phyloP scores from a whole-genome alignment of 2,113 vertebrate species.

The Terrapene triunguis region DNA sequence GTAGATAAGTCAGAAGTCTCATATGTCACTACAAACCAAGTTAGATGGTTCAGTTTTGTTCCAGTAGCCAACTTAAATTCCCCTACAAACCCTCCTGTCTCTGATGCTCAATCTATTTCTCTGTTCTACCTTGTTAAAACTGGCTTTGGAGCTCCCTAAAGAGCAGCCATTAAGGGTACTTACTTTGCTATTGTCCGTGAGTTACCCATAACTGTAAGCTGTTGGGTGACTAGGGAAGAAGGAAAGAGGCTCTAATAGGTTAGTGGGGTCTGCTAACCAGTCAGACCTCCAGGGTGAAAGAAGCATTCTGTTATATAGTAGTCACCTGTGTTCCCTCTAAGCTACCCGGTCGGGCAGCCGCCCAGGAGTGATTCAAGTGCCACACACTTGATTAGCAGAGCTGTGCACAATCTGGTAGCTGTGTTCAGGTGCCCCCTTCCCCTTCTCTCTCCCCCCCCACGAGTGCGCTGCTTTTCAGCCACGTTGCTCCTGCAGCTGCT shows the following conservation, averaged over 20 bases:
- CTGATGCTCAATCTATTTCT: neutral
- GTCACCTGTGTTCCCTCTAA: no score
- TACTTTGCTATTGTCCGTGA: neutral
- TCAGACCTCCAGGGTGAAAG: neutral
- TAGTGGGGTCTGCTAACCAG: fast-evolving
- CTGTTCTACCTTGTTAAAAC: neutral
- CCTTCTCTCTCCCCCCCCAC: no score
- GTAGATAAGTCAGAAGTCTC: neutral
- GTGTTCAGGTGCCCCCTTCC: no score
- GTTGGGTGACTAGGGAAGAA: neutral
- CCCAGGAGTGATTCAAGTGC: no score
- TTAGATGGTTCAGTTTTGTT: neutral
- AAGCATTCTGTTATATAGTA: neutral
- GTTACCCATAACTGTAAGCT: neutral
- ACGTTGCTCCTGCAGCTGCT: no score
- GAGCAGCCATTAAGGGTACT: neutral
- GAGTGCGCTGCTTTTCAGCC: no score
- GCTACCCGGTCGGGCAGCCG: no score
- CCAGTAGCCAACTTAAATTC: no score
- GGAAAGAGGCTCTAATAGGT: neutral
- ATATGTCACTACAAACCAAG: neutral
- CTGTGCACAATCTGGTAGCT: no score
- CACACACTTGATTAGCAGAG: no score
- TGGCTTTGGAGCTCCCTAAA: neutral
- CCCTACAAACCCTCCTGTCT: neutral